Base-by-base conservation (phyloP, 2,113 vertebrate species). In the Lepus timidus region DNA sequence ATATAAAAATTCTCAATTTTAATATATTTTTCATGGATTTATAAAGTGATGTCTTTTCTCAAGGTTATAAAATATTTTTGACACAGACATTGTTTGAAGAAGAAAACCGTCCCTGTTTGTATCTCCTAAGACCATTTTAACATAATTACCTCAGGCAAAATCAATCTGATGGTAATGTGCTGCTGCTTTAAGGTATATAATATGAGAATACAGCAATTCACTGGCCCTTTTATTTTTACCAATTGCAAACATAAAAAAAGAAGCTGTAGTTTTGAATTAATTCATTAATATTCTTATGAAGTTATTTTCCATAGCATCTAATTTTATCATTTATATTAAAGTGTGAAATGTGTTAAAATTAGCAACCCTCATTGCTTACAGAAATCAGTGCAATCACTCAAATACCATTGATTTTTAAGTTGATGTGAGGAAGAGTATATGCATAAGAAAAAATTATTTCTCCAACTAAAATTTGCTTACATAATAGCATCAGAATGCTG, bases 181-280 rank as follows among this genome's bases (percentile, higher is more conserved):
- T 85, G 39, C 36, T 86, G 4, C 85, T 78, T 94, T 58, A 84
- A 90, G 31, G 31, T 84, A 85, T 9, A 2, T 9, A 78, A 6
- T 86, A 80, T 81, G 10, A 11, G 23, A 92, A 33, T 20, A 85
- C 0, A 62, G 23, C 12, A 86, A 58, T 93, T 95, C n/a, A 67
- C 39, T 90, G 81, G 14, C n/a, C n/a, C n/a, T 73, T 68, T 93
- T 95, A 33, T 87, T 95, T 92, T 76, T 2, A 19, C 39, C 52
- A 95, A 93, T 73, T 5, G 4, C 22, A 86, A 81, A 11, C 44
- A 78, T 68, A 81, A 87, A 93, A 49, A 65, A 85, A 86, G 11
- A 83, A 93, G 68, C 70, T 83, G 44, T 19, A 83, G 6, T 71
- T 97, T 92, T 94, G 22, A 95, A 71, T 95, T 92, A 92, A 68